These are phyloP conservation scores for Lepidostoma basale DNA, from an alignment of 1,140 invertebrate genomes.

Conservation along the genomic window DNA sequence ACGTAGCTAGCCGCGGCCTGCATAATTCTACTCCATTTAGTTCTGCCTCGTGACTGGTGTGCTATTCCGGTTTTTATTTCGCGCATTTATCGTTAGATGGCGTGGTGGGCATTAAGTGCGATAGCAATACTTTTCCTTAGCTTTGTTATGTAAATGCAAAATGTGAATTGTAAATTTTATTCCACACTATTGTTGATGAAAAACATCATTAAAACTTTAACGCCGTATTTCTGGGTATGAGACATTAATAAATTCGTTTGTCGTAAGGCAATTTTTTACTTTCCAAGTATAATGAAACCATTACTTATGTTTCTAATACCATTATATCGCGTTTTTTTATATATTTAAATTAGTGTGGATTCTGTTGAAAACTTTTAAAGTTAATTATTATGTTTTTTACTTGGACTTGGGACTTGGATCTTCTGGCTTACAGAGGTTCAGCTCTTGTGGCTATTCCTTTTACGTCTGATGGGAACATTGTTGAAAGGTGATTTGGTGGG, in stretches of 20 bases:
- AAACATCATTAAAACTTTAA: background rate
- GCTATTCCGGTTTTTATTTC: constrained; percentile 1
- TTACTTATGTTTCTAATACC: background rate
- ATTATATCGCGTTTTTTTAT: background rate
- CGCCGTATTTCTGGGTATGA: background rate
- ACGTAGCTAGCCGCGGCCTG: background rate
- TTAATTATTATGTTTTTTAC: no score
- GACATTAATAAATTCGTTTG: background rate
- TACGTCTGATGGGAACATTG: no score
- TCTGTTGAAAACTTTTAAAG: no score
- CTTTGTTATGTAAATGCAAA: background rate
- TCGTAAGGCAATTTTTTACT: background rate
- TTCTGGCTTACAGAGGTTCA: no score
- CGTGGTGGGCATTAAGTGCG: constrained; percentile 2
- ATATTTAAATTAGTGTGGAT: background rate
- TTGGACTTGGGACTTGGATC: no score
- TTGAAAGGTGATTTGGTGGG: no score
- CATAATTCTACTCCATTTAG: background rate
- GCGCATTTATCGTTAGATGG: constrained; percentile 18
- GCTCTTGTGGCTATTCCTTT: no score
- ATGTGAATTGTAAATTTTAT: constrained; percentile 1
- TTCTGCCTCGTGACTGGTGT: background rate
- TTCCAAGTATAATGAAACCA: background rate
- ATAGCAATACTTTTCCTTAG: background rate
- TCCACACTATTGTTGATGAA: background rate